Percentiles rank a stretch among this genome's conserved stretches.
Evolutionary conservation across 1,140 invertebrate species (phyloP).

Genomic region (Lerema accius): DNA sequence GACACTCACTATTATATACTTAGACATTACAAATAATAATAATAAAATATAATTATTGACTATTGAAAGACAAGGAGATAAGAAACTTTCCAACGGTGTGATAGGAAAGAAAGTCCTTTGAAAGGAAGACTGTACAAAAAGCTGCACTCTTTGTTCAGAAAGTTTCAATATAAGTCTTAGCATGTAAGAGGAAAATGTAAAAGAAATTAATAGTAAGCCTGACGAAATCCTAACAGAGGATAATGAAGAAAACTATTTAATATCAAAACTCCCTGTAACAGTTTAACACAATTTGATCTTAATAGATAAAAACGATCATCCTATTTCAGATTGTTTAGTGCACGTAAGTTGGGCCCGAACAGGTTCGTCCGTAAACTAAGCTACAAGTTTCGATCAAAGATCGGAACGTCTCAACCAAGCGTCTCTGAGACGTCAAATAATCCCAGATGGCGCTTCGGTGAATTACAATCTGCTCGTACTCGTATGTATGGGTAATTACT

Average conservation of each 20-base stretch:
- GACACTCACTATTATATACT: too few relatives aligned
- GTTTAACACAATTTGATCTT: neutral
- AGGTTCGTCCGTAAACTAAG: conserved; percentile 4
- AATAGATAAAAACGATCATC: conserved; percentile 5
- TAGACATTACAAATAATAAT: too few relatives aligned
- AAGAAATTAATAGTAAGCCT: too few relatives aligned
- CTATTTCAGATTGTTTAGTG: conserved; percentile 13
- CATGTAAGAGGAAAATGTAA: too few relatives aligned
- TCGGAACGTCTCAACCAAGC: conserved; percentile 38
- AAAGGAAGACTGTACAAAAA: too few relatives aligned
- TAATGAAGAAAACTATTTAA: neutral
- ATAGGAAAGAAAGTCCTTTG: too few relatives aligned
- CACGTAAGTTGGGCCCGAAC: conserved; percentile 13
- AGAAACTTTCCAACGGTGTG: too few relatives aligned
- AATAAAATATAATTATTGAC: too few relatives aligned
- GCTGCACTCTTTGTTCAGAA: too few relatives aligned
- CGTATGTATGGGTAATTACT: neutral
- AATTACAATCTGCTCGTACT: conserved; percentile 40
- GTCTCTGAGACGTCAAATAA: conserved; percentile 55
- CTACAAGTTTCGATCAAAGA: conserved; percentile 50
- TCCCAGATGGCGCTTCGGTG: conserved; percentile 60
- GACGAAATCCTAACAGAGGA: too few relatives aligned
- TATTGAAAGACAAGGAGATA: too few relatives aligned
- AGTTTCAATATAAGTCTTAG: too few relatives aligned
- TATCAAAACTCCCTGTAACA: neutral